These are phyloP conservation scores for Eremobia ochroleuca DNA, from an alignment of 2,888 invertebrate species.

Conservation along the genomic window DNA sequence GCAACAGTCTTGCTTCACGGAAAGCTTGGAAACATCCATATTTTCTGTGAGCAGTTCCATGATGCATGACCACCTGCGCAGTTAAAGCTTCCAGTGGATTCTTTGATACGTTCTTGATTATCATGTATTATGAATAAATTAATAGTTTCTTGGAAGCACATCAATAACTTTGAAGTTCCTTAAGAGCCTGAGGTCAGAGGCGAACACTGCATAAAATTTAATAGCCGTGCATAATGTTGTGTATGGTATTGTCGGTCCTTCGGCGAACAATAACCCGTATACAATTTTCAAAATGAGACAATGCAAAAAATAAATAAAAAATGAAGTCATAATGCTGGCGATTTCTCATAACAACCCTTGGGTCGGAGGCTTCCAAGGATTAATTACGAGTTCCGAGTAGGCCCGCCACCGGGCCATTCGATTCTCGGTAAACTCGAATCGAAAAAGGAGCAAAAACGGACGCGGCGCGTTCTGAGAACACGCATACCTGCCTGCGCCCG, in stretches of 20 bases:
- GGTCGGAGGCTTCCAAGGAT: constrained; percentile 90
- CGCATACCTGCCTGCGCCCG: constrained; percentile 90
- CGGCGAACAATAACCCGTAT: constrained; percentile 84
- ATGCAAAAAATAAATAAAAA: constrained; percentile 85
- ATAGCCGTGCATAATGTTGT: constrained; percentile 71
- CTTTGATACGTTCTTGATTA: constrained; percentile 36
- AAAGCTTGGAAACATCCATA: neutral
- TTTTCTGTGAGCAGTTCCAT: neutral
- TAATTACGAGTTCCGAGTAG: constrained; percentile 91
- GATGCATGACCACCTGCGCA: neutral
- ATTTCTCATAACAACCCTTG: constrained; percentile 90
- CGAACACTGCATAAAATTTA: constrained; percentile 78
- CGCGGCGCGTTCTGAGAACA: constrained; percentile 88
- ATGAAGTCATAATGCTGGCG: constrained; percentile 84
- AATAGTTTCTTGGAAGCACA: constrained; percentile 72
- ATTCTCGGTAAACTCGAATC: constrained; percentile 90
- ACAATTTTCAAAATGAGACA: constrained; percentile 86
- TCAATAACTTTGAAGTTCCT: constrained; percentile 70
- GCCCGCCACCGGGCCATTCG: constrained; percentile 89
- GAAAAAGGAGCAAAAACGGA: constrained; percentile 90
- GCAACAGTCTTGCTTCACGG: neutral
- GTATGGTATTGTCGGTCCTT: constrained; percentile 73
- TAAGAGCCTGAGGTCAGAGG: constrained; percentile 78
- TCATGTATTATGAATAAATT: constrained; percentile 41
- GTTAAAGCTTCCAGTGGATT: constrained; percentile 4